Percentiles rank a stretch among this genome's conserved stretches.
Evolutionary conservation across 2,888 invertebrate genomes (phyloP).

Genomic region (Spilarctia lutea): DNA sequence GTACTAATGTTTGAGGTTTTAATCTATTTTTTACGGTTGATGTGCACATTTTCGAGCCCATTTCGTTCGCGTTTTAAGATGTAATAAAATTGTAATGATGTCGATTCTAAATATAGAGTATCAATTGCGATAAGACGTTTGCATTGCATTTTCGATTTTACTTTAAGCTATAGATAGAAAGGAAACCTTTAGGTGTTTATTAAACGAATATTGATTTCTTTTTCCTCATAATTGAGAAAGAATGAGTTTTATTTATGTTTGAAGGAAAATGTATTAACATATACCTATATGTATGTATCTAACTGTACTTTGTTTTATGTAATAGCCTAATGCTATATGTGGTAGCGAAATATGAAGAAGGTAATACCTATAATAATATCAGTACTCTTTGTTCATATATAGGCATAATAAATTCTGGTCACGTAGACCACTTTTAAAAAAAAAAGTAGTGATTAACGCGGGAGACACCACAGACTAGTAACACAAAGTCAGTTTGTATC

Average conservation of each 20-base stretch:
- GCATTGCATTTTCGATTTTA: constrained; percentile 9
- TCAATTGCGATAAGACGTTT: constrained; percentile 11
- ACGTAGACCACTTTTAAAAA: too few species aligned
- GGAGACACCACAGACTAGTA: neutral
- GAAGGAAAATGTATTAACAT: too few species aligned
- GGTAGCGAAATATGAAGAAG: too few species aligned
- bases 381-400: too few species aligned
- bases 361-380: too few species aligned
- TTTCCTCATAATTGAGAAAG: too few species aligned
- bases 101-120: constrained; percentile 15
- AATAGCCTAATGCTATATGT: too few species aligned
- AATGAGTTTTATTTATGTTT: too few species aligned
- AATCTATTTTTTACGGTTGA: constrained; percentile 31
- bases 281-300: too few species aligned
- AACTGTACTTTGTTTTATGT: too few species aligned
- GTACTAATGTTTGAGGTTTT: constrained; percentile 25
- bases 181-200: neutral
- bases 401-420: too few species aligned
- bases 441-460: neutral
- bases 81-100: constrained; percentile 35
- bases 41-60: constrained; percentile 35
- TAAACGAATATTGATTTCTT: too few species aligned
- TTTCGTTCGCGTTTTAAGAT: constrained; percentile 27
- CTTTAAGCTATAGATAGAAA: neutral
- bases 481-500: neutral